Base-by-base conservation (phyloP, 2,797 vertebrate species). In the Pelobates cultripes region DNA sequence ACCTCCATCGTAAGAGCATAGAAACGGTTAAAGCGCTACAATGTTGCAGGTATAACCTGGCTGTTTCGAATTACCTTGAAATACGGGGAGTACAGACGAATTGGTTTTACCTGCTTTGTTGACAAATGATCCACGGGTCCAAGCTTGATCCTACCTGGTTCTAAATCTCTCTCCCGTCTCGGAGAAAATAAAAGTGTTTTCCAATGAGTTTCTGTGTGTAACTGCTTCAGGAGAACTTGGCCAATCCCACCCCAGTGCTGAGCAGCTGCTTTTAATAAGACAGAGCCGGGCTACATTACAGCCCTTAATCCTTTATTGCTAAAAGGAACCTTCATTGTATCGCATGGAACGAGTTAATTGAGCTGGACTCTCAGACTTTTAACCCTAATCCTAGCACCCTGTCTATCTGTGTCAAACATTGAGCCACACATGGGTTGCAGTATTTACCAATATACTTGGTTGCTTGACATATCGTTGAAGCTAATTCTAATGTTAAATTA, bases 251-350 rank as follows among this genome's bases (percentile, higher is more conserved):
- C 60, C 55, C 53, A 70, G 51, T 14, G 44, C 12, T 12, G 8
- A 43, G 71, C 81, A 83, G 76, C 75, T 78, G 81, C 53, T 61
- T 73, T 51, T 47, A 82, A 82, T 82, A 77, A 81, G 4, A 17
- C 72, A 47, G 43, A 3, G 43, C 42, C 43, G 12, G 44, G 61
- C 78, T 80, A 55, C 71, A 68, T 68, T 80, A 67, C 78, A 64
- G 41, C 14, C 42, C 66, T 15, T 79, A 66, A 79, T 73, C 77
- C 77, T 70, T 44, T 47, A 14, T 63, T 43, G 43, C 69, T 51
- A 51, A 3, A 70, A 45, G 47, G 71, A 12, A 17, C 51, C 12
- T 51, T 53, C 17, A 45, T 28, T 43, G 72, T 4, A 15, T 7
- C 12, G 73, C 1, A 7, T 17, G 68, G 7, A 78, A 81, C 7